Evolutionary conservation across 2,797 vertebrate genomes (phyloP).

Genomic region (Loris lydekkerianus): DNA sequence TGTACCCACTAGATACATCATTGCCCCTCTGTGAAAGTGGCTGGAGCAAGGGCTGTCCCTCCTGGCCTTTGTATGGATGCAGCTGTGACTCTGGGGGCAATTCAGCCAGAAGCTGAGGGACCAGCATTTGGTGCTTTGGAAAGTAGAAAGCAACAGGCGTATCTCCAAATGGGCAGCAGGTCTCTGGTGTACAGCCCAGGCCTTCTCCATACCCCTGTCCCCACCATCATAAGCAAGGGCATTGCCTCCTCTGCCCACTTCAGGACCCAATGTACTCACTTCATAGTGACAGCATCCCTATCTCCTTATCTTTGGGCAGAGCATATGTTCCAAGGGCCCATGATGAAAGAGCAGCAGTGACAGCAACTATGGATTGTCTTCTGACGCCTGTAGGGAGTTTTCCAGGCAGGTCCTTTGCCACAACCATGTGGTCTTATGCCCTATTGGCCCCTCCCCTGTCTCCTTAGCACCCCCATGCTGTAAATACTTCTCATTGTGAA

Average conservation of each 20-base stretch:
- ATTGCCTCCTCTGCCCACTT: not conserved
- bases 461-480: constrained; percentile 88
- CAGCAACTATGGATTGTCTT: constrained; percentile 42
- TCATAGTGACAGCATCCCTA: not conserved
- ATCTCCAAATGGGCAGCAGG: constrained; percentile 35
- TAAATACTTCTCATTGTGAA: constrained; percentile 98
- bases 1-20: constrained; percentile 35
- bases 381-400: constrained; percentile 52
- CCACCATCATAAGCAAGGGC: constrained; percentile 4
- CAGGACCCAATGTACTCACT: not conserved
- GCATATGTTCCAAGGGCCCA: not conserved
- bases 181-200: constrained; percentile 22
- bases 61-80: not conserved
- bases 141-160: not conserved
- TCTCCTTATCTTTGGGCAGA: constrained; percentile 30
- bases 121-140: constrained; percentile 10
- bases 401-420: constrained; percentile 64
- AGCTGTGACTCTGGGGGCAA: not conserved
- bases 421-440: constrained; percentile 64
- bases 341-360: constrained; percentile 4
- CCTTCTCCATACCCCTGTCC: not conserved
- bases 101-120: not conserved
- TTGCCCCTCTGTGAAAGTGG: not conserved
- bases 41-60: not conserved
- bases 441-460: constrained; percentile 66